Conservation (phyloP, 2,888 invertebrate species). For the Leptinotarsa rubiginosa region DNA sequence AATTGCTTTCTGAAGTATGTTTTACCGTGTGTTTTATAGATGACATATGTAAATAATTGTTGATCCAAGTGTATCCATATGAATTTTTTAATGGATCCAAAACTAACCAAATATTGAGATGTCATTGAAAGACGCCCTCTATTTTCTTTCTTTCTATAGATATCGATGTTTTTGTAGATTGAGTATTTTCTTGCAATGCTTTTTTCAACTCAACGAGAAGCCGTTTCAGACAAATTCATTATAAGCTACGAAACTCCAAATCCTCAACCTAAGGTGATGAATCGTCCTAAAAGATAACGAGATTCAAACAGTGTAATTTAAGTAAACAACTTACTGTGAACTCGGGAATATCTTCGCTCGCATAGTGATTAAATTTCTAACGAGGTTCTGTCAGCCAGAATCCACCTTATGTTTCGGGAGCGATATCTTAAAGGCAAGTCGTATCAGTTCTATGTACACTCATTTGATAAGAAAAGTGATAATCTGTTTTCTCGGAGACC, state of each 20-base stretch:
- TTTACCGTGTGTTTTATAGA: no score
- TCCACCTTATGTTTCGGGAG: not conserved
- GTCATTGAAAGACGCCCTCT: no score
- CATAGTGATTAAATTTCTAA: constrained; percentile 11
- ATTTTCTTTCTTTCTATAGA: no score
- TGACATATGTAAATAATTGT: no score
- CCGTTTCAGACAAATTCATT: not conserved
- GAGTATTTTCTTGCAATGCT: no score
- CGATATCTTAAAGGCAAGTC: not conserved
- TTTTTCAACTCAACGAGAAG: not conserved
- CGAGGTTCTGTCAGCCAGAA: not conserved
- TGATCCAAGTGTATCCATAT: no score
- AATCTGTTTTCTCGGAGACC: not conserved
- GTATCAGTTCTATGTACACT: not conserved
- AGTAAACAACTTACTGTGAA: constrained; percentile 16
- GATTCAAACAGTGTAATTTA: constrained; percentile 17
- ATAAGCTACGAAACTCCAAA: not conserved
- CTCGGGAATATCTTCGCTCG: constrained; percentile 6
- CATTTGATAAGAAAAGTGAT: not conserved
- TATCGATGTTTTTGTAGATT: no score
- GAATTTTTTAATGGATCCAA: no score
- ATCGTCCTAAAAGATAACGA: constrained; percentile 7
- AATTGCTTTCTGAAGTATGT: no score
- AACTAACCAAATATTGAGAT: no score
- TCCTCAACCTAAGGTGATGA: not conserved